These are phyloP conservation scores for Sebastes minor DNA, from an alignment of 2,797 vertebrate species.

Conservation along the genomic window DNA sequence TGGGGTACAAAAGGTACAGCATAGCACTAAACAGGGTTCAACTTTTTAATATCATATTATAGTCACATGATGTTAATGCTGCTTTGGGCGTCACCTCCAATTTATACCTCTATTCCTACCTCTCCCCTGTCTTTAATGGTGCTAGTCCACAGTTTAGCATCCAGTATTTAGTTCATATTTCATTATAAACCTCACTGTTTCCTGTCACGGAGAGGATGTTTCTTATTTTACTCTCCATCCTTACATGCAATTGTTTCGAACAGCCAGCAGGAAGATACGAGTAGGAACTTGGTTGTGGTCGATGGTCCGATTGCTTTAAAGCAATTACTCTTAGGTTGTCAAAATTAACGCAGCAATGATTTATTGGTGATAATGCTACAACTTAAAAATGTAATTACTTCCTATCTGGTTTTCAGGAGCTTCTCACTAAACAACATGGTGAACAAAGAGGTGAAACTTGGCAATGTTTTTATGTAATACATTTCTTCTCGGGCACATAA, in stretches of 20 bases:
- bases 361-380: background rate
- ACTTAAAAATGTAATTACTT: conserved; percentile 7
- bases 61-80: background rate
- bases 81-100: background rate
- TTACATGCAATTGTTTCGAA: background rate
- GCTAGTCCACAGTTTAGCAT: background rate
- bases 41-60: background rate
- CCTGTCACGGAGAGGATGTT: background rate
- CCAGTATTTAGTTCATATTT: background rate
- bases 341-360: background rate
- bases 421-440: background rate
- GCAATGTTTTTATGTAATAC: background rate
- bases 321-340: background rate
- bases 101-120: background rate
- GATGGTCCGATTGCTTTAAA: background rate
- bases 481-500: background rate
- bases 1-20: background rate
- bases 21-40: background rate
- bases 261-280: background rate
- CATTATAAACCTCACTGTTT: background rate
- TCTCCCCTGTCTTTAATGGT: background rate
- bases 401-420: background rate
- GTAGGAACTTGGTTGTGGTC: background rate
- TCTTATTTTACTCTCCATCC: background rate
- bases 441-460: background rate